phyloP scores from a whole-genome alignment of 2,113 vertebrate genomes.

The Nannospalax galili region DNA sequence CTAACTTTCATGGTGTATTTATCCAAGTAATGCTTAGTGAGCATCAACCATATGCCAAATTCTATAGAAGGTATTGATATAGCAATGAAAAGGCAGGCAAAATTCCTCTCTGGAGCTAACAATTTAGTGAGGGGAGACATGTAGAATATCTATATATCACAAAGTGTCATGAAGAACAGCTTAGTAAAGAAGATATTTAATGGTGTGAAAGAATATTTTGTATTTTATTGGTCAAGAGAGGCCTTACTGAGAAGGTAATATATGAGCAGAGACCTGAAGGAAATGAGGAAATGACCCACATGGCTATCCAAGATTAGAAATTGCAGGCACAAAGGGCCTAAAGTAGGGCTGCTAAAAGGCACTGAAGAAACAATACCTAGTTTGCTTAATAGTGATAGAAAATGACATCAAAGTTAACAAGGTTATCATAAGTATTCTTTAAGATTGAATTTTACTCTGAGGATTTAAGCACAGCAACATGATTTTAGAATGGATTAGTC shows the following conservation, averaged over 20 bases:
- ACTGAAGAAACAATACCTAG: too few relatives aligned
- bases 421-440: not conserved
- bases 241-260: not conserved
- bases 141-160: not conserved
- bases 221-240: not conserved
- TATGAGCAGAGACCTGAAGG: slow-evolving; percentile 1
- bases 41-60: not conserved
- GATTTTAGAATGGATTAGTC: not conserved
- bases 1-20: slow-evolving; percentile 10
- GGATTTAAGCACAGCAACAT: not conserved
- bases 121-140: not conserved
- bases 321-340: not conserved
- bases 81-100: not conserved
- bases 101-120: not conserved
- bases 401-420: not conserved
- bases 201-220: not conserved
- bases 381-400: not conserved
- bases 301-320: slow-evolving; percentile 36
- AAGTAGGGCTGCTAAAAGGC: too few relatives aligned
- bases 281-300: slow-evolving; percentile 17
- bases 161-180: not conserved
- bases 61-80: not conserved
- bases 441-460: slow-evolving; percentile 31
- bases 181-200: not conserved
- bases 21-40: slow-evolving; percentile 27